phyloP scores from a whole-genome alignment of 2,113 vertebrate genomes.

The Neofelis nebulosa region DNA sequence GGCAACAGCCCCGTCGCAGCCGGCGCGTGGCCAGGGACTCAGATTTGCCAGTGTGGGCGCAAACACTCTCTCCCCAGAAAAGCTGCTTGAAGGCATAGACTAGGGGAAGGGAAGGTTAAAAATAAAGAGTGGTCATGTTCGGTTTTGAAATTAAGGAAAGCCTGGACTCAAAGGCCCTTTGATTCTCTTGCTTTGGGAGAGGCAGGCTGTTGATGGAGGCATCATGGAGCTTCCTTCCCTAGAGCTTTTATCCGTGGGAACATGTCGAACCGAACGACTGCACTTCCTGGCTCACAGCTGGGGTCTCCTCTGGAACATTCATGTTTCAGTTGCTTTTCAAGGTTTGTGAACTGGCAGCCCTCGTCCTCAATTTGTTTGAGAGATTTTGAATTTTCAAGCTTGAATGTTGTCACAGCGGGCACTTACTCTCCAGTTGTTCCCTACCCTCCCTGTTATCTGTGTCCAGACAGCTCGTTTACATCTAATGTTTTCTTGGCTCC shows the following conservation, averaged over 20 bases:
- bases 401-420: not conserved
- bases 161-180: constrained; percentile 17
- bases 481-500: not conserved
- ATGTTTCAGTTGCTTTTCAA: not conserved
- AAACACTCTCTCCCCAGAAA: constrained; percentile 68
- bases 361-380: not conserved
- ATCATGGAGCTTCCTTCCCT: not conserved
- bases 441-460: not conserved
- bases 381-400: not conserved
- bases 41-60: constrained; percentile 71
- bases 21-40: constrained; percentile 52
- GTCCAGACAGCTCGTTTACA: not conserved
- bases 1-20: constrained; percentile 57
- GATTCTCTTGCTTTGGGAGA: not conserved
- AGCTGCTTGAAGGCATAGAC: constrained; percentile 69
- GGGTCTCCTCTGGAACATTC: not conserved
- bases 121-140: constrained; percentile 71
- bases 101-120: constrained; percentile 68
- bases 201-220: accelerated
- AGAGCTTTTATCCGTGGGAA: not conserved
- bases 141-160: not conserved
- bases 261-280: not conserved
- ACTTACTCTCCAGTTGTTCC: not conserved
- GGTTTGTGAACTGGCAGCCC: not conserved
- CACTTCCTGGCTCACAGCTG: not conserved